Evolutionary conservation across 2,797 vertebrate species (phyloP).

Genomic region (Rachycentron canadum): DNA sequence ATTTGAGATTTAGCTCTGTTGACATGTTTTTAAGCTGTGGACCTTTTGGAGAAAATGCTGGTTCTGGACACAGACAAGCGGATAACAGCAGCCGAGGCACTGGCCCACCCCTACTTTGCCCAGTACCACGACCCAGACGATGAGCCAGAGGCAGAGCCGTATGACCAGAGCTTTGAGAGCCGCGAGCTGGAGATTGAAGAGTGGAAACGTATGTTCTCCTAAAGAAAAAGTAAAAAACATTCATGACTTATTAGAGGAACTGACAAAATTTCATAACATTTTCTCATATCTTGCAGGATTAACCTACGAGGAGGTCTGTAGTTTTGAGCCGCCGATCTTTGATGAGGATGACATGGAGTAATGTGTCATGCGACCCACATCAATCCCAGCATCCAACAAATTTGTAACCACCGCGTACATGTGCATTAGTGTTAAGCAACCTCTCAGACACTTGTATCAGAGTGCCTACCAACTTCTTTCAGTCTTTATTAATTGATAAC

Average conservation of each 20-base stretch:
- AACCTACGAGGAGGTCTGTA: slow-evolving; percentile 93
- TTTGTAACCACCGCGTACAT: slow-evolving; percentile 34
- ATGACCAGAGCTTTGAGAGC: slow-evolving; percentile 98
- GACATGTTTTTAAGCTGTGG: slow-evolving; percentile 88
- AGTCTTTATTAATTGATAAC: slow-evolving; percentile 44
- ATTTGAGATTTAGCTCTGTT: slow-evolving; percentile 8
- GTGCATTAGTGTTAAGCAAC: slow-evolving; percentile 60
- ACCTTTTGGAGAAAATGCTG: slow-evolving; percentile 98
- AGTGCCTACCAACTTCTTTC: slow-evolving; percentile 53
- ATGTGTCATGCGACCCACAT: slow-evolving; percentile 66
- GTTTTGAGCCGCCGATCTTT: slow-evolving; percentile 91
- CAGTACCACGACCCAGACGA: slow-evolving; percentile 98
- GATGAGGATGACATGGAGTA: slow-evolving; percentile 97
- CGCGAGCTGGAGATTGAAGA: slow-evolving; percentile 96
- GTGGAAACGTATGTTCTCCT: slow-evolving; percentile 92
- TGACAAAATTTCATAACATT: neutral
- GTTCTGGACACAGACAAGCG: slow-evolving; percentile 97
- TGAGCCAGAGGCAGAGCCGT: slow-evolving; percentile 95
- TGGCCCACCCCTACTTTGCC: slow-evolving; percentile 94
- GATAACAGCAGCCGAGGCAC: slow-evolving; percentile 94
- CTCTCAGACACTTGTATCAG: slow-evolving; percentile 45
- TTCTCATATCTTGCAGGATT: slow-evolving; percentile 84
- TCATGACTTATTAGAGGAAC: neutral
- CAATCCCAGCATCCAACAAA: slow-evolving; percentile 37
- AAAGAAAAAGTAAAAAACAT: neutral